Evolutionary conservation across 2,888 invertebrate genomes (phyloP).

Genomic region (Nasonia oneida): DNA sequence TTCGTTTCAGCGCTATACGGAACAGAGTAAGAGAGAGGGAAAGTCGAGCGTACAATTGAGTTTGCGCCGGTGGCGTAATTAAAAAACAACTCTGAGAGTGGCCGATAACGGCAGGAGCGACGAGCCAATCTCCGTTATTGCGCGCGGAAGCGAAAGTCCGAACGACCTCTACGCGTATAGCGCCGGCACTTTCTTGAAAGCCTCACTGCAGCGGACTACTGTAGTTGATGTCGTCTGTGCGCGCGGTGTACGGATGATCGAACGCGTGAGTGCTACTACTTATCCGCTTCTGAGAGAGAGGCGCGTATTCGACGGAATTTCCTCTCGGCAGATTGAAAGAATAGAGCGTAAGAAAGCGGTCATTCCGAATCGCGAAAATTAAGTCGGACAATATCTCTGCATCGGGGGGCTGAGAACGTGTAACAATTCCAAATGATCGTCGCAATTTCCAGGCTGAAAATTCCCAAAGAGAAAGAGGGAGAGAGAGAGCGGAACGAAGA

Average conservation of each 20-base stretch:
- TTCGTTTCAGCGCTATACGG: conserved; percentile 26
- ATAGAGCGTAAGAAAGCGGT: not conserved
- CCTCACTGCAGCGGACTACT: not conserved
- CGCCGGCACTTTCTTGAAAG: not conserved
- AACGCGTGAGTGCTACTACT: conserved; percentile 48
- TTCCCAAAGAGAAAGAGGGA: conserved; percentile 38
- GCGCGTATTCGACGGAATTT: not conserved
- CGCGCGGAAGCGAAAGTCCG: conserved; percentile 25
- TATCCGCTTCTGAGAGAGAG: not conserved
- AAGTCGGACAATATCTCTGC: not conserved
- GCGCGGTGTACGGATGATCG: conserved; percentile 20
- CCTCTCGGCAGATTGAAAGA: not conserved
- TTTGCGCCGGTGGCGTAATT: conserved; percentile 62
- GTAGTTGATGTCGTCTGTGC: not conserved
- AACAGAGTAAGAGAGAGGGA: not conserved
- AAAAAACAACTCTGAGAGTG: conserved; percentile 60
- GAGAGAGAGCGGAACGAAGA: conserved; percentile 54
- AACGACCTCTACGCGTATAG: not conserved
- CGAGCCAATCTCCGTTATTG: conserved; percentile 48
- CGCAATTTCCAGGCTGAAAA: conserved; percentile 53
- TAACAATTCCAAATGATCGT: conserved; percentile 2
- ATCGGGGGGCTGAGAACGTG: not conserved
- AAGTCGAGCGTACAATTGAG: conserved; percentile 62
- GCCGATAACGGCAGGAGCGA: conserved; percentile 12
- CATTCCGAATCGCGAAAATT: not conserved